phyloP scores from a whole-genome alignment of 2,888 invertebrate genomes.

The Drosophila affinis region DNA sequence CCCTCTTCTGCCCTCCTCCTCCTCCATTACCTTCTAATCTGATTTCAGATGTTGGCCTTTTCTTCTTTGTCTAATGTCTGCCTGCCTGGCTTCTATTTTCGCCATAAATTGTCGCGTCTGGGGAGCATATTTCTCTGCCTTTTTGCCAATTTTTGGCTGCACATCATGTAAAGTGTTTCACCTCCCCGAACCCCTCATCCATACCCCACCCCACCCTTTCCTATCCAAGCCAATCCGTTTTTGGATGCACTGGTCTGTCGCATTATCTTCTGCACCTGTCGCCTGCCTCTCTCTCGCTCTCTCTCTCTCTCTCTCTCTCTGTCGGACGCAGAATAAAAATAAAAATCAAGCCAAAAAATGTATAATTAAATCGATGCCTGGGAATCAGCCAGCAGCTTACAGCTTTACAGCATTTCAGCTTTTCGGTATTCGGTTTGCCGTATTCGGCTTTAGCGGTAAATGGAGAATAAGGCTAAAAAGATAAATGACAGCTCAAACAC shows the following conservation, averaged over 20 bases:
- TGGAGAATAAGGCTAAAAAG: constrained; percentile 29
- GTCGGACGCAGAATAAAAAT: constrained; percentile 31
- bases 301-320: too few relatives aligned
- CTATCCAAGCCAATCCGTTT: background rate
- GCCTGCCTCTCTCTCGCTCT: constrained; percentile 30
- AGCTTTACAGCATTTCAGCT: constrained; percentile 7
- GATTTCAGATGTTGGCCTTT: constrained; percentile 13
- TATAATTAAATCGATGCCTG: constrained; percentile 41
- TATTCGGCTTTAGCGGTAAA: constrained; percentile 31
- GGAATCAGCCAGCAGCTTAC: constrained; percentile 10
- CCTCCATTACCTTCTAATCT: background rate
- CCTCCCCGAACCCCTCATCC: background rate
- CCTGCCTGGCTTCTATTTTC: constrained; percentile 51
- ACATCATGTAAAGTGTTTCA: constrained; percentile 70
- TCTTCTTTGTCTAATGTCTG: constrained; percentile 20
- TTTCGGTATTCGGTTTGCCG: constrained; percentile 19
- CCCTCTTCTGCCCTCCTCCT: background rate
- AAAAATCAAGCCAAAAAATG: constrained; percentile 27
- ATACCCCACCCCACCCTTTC: background rate
- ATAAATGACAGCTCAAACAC: constrained; percentile 56
- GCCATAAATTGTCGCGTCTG: constrained; percentile 66
- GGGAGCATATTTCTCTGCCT: constrained; percentile 41
- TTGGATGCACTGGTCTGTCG: constrained; percentile 50
- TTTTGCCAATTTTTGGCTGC: constrained; percentile 73
- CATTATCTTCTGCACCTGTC: constrained; percentile 68